Evolutionary conservation across 2,113 vertebrate species (phyloP).

Genomic region (Gorsachius goisagi): DNA sequence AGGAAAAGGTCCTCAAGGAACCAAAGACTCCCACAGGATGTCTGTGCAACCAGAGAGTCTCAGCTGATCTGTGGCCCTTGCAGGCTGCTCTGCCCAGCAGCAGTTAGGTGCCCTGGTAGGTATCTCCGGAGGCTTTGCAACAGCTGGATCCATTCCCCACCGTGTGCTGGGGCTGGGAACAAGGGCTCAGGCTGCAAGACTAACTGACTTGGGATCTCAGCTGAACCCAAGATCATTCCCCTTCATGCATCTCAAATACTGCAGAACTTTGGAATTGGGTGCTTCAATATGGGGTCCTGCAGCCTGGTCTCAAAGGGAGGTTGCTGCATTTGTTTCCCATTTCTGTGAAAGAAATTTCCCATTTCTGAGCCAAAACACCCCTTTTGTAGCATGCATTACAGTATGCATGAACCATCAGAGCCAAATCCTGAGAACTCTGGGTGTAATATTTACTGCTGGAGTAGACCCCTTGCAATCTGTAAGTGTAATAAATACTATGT

Average conservation of each 20-base stretch:
- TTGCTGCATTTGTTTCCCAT: not conserved
- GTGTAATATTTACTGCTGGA: not conserved
- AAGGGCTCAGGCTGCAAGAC: not conserved
- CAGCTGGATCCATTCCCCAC: not conserved
- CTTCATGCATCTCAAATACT: not conserved
- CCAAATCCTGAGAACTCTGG: not conserved
- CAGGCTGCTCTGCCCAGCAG: not conserved
- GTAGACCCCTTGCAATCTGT: not conserved
- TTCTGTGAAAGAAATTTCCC: not conserved
- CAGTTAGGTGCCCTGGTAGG: not conserved
- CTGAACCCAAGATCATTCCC: not conserved
- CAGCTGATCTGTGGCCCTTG: not conserved
- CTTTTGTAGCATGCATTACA: not conserved
- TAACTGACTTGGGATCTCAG: not conserved
- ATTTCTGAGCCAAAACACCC: not conserved
- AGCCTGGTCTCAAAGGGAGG: not conserved
- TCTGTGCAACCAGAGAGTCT: not conserved
- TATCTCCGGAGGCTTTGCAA: accelerated
- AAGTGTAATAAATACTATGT: not conserved
- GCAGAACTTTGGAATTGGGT: accelerated
- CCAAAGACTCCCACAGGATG: not conserved
- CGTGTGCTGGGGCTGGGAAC: not conserved
- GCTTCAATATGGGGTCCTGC: not conserved
- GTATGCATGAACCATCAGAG: not conserved
- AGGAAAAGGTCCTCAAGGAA: not conserved